Evolutionary conservation across 2,113 vertebrate species (phyloP), one percentile per base, ranked within the genome.

Genomic region (Aleadryas rufinucha): DNA sequence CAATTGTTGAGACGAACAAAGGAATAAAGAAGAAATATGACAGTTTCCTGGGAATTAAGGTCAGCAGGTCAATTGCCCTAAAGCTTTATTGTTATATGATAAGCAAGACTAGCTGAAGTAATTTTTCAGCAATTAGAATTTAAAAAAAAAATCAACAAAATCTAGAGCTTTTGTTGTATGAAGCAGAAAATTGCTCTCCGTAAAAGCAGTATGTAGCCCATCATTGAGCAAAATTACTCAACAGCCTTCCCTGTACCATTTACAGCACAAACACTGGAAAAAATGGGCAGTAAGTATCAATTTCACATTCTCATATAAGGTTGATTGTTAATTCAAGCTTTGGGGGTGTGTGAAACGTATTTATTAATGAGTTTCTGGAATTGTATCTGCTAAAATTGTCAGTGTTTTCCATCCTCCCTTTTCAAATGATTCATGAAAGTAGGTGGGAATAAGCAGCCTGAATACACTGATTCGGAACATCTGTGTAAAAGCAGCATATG

Each of bases 1-100:
- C 97, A 98, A 98, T 97, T 98, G 98, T 98, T 97, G 88, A 61
- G 49, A 60, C 53, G 94, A 95, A 98, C 98, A 98, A 97, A 96
- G n/a, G 94, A 96, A 98, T 97, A 97, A 98, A 98, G 97, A 95
- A 98, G 98, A 97, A 98, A 98, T 96, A 98, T 98, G 98, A 98
- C 97, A 97, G 97, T 98, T 98, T 98, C 97, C 98, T 98, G 96
- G 98, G 98, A 98, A 98, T 97, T 97, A 97, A 98, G 98, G 98
- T 98, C 97, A 98, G 77, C 49, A 87, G 98, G 98, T 98, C 98
- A 99, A 98, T 97, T 97, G 98, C 96, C 97, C 95, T 93, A 90
- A 97, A 97, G 95, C 77, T 97, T 98, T 95, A 98, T 97, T 97
- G 98, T 98, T 97, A 98, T 95, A 59, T 95, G 85, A 98, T 97